Conservation (phyloP, 1,140 invertebrate genomes). For the Drosophila azteca region DNA sequence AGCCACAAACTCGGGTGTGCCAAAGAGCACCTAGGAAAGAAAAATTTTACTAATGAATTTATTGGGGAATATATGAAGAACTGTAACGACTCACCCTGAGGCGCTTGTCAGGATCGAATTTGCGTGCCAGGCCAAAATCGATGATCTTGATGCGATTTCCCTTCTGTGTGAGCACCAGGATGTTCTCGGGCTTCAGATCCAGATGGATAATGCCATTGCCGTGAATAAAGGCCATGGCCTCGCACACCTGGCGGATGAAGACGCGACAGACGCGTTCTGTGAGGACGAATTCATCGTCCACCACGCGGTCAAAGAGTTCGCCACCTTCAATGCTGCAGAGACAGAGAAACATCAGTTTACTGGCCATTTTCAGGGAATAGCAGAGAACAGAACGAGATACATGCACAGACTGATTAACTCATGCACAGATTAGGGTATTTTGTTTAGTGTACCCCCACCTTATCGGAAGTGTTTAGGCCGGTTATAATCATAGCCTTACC, state of each 20-base stretch:
- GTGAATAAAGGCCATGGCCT: constrained; percentile 98
- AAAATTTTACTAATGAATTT: background rate
- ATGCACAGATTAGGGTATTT: constrained; percentile 33
- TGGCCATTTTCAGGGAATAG: background rate
- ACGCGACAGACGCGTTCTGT: constrained; percentile 97
- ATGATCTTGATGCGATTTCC: constrained; percentile 99
- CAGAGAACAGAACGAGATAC: constrained; percentile 10
- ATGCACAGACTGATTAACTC: constrained; percentile 26
- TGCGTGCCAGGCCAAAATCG: constrained; percentile 97
- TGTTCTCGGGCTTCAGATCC: constrained; percentile 99
- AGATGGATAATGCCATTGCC: constrained; percentile 96
- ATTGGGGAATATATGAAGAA: background rate
- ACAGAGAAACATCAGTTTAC: background rate
- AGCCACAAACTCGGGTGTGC: constrained; percentile 99
- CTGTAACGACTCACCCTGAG: constrained; percentile 85
- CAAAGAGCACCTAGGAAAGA: constrained; percentile 91
- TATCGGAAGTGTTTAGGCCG: constrained; percentile 26
- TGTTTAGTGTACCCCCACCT: constrained; percentile 27
- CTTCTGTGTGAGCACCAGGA: constrained; percentile 96
- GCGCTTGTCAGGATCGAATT: constrained; percentile 96
- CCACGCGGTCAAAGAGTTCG: constrained; percentile 98
- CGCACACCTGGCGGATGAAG: constrained; percentile 98
- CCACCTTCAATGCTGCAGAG: constrained; percentile 95
- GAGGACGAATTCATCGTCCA: constrained; percentile 98
- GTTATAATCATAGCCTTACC: constrained; percentile 55